Conservation (phyloP, 2,797 vertebrate species). For the Platalea minor region DNA sequence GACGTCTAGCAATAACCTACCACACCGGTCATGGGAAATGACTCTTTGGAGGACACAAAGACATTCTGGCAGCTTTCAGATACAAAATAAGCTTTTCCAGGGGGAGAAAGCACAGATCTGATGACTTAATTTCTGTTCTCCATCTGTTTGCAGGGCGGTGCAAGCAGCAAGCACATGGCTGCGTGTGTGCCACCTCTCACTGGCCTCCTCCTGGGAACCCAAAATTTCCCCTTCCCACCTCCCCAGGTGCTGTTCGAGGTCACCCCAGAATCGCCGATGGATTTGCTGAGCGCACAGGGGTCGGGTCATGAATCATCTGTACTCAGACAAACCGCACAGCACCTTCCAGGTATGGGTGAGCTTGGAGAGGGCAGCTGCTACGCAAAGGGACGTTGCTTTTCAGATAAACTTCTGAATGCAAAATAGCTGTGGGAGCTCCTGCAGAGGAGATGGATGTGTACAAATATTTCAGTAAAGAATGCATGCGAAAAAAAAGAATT, state of each 20-base stretch:
- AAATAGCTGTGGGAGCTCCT: background rate
- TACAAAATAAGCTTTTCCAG: background rate
- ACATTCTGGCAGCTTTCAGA: background rate
- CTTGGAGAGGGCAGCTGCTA: background rate
- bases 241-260: background rate
- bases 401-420: background rate
- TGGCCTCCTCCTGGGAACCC: background rate
- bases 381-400: background rate
- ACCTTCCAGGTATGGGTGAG: background rate
- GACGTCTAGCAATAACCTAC: background rate
- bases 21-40: background rate
- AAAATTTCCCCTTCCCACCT: background rate
- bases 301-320: background rate
- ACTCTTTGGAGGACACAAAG: background rate
- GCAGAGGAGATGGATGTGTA: rapidly evolving
- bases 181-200: background rate
- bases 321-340: background rate
- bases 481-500: background rate
- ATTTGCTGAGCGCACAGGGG: background rate
- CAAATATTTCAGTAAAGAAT: background rate
- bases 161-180: rapidly evolving
- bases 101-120: background rate
- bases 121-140: background rate
- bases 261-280: background rate
- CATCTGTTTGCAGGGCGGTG: background rate